Evolutionary conservation across 2,888 invertebrate species (phyloP).

Genomic region (Galerucella nymphaeae): DNA sequence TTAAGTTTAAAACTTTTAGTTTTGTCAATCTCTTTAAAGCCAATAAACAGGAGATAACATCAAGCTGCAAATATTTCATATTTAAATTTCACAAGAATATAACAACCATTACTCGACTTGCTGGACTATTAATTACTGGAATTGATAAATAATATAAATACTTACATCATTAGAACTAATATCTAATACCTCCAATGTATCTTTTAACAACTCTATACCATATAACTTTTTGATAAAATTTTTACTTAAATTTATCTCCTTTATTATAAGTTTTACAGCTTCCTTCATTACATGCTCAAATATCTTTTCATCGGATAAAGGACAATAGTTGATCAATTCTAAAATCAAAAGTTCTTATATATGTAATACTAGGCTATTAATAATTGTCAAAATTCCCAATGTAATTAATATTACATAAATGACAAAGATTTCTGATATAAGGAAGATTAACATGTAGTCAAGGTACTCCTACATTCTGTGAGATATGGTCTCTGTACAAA

Average conservation of each 20-base stretch:
- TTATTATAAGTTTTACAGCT: constrained; percentile 23
- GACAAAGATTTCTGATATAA: neutral
- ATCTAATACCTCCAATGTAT: constrained; percentile 32
- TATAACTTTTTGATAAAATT: constrained; percentile 39
- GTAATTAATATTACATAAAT: too few species aligned
- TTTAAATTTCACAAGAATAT: neutral
- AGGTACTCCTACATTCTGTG: too few species aligned
- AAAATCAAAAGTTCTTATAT: constrained; percentile 19
- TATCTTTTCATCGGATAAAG: constrained; percentile 38
- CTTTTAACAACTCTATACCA: constrained; percentile 30
- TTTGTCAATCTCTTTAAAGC: constrained; percentile 28
- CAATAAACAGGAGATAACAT: constrained; percentile 33
- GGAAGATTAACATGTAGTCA: too few species aligned
- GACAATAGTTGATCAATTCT: constrained; percentile 40
- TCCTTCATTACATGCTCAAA: constrained; percentile 34
- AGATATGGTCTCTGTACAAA: too few species aligned
- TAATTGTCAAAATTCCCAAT: neutral
- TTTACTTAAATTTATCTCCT: constrained; percentile 28
- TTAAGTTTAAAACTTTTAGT: constrained; percentile 32
- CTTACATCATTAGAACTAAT: constrained; percentile 42
- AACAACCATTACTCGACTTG: too few species aligned
- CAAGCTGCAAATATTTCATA: constrained; percentile 37
- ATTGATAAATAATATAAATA: neutral
- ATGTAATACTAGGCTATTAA: too few species aligned
- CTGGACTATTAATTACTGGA: too few species aligned